A percentile compares a stretch with the other conserved stretches of the same genome.
phyloP scores from a whole-genome alignment of 1,140 invertebrate species.

The Diprion similis region DNA sequence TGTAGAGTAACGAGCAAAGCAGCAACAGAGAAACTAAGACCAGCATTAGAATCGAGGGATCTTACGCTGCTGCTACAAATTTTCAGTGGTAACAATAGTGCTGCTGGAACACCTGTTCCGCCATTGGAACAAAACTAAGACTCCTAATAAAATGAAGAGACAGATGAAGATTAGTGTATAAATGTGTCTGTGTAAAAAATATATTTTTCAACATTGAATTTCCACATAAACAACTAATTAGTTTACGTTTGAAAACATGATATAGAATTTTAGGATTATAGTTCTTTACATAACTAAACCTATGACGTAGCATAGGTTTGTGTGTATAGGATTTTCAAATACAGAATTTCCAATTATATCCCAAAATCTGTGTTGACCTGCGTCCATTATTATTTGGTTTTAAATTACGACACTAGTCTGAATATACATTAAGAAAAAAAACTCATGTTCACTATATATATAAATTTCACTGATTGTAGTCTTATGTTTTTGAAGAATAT shows the following conservation, averaged over 20 bases:
- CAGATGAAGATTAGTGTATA: slow-evolving; percentile 43
- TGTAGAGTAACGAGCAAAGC: slow-evolving; percentile 47
- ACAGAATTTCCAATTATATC: too few relatives aligned
- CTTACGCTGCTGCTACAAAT: slow-evolving; percentile 43
- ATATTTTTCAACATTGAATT: slow-evolving; percentile 55
- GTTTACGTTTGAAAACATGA: slow-evolving; percentile 42
- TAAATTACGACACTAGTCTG: too few relatives aligned
- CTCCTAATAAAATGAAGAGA: slow-evolving; percentile 20
- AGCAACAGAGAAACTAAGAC: slow-evolving; percentile 43
- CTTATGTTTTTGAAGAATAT: too few relatives aligned
- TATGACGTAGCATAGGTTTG: neutral
- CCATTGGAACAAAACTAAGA: slow-evolving; percentile 30
- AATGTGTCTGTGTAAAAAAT: slow-evolving; percentile 58
- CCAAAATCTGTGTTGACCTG: neutral
- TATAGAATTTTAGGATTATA: slow-evolving; percentile 10
- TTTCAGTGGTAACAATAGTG: slow-evolving; percentile 38
- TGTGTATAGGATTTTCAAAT: too few relatives aligned
- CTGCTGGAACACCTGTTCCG: slow-evolving; percentile 13
- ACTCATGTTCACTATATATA: too few relatives aligned
- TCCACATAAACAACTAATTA: slow-evolving; percentile 50
- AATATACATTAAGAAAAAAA: too few relatives aligned
- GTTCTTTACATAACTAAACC: neutral
- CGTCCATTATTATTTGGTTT: too few relatives aligned
- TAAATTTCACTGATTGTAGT: too few relatives aligned
- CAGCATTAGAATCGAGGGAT: slow-evolving; percentile 46